phyloP scores from a whole-genome alignment of 2,888 invertebrate species.

The Eupithecia dodoneata region DNA sequence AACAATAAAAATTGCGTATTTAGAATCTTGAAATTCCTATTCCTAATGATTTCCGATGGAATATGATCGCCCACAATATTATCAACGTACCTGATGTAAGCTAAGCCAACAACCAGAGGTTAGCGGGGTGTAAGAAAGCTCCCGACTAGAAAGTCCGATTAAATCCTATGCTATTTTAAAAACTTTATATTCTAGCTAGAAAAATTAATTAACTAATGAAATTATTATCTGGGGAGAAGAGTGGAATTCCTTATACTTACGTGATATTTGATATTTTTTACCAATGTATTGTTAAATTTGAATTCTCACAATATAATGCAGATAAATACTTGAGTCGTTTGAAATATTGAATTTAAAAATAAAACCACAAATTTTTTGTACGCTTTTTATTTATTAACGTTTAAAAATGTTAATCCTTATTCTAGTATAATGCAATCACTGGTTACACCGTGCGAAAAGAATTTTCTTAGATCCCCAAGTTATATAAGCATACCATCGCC shows the following conservation, averaged over 20 bases:
- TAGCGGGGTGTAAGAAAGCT: neutral
- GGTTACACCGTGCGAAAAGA: constrained; percentile 22
- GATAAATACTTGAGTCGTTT: neutral
- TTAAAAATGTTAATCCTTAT: constrained; percentile 27
- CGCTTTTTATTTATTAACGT: constrained; percentile 18
- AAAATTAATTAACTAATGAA: no score
- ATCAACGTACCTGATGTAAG: neutral
- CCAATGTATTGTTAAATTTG: neutral
- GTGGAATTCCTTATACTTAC: neutral
- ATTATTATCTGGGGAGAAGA: neutral
- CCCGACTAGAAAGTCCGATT: neutral
- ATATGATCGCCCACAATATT: neutral
- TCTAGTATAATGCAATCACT: constrained; percentile 37
- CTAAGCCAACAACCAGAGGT: neutral
- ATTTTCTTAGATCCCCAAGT: neutral
- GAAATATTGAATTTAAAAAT: neutral
- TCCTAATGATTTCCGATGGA: neutral
- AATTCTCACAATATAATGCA: neutral
- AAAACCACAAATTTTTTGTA: constrained; percentile 23
- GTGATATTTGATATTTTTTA: neutral
- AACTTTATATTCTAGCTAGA: no score
- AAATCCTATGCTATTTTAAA: no score
- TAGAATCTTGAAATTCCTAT: neutral
- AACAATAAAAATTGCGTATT: neutral
- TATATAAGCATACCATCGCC: neutral